Conservation (phyloP, 92 coral and sea anemone species). For the Montipora capitata region DNA sequence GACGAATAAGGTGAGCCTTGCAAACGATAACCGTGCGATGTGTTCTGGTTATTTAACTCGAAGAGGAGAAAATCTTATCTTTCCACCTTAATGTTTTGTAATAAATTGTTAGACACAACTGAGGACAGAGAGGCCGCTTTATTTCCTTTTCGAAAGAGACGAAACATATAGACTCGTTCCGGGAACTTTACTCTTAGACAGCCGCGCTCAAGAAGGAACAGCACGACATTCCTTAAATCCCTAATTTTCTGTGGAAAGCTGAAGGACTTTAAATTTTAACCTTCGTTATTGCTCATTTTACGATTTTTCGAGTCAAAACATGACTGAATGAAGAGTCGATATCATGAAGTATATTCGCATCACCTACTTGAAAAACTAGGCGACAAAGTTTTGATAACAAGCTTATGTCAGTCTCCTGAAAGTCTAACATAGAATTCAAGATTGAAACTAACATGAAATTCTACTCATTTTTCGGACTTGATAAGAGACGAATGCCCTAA, state of each 20-base stretch:
- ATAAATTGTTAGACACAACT: not conserved
- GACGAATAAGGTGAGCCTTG: not conserved
- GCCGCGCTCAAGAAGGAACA: not conserved
- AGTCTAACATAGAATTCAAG: too few species aligned
- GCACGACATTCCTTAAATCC: not conserved
- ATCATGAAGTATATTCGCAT: slow-evolving; percentile 27
- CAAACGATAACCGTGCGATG: not conserved
- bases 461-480: not conserved
- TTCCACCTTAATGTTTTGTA: slow-evolving; percentile 14
- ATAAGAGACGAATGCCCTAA: not conserved
- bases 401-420: not conserved
- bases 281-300: not conserved
- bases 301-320: too few species aligned
- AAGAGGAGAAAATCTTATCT: not conserved
- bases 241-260: not conserved
- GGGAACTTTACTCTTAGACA: not conserved
- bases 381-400: not conserved
- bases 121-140: slow-evolving; percentile 13
- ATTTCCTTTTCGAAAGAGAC: not conserved
- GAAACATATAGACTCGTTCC: slow-evolving; percentile 5
- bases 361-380: slow-evolving; percentile 19
- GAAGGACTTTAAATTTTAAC: not conserved
- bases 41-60: slow-evolving; percentile 10
- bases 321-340: not conserved
- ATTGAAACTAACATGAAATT: not conserved